Base-by-base conservation (phyloP, 2,888 invertebrate genomes). In the Oasisia sp. region DNA sequence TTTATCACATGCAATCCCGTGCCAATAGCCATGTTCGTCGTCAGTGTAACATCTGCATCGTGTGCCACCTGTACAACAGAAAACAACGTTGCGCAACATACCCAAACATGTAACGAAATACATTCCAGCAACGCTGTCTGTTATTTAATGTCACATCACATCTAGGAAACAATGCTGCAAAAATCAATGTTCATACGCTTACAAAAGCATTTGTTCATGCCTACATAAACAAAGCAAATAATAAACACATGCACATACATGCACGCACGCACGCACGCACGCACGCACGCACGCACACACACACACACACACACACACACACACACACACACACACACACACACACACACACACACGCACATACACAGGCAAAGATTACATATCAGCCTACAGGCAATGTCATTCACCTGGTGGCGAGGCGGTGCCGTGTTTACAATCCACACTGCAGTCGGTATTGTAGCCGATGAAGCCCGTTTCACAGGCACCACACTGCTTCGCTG, bases 381-480 rank as follows among this genome's bases (percentile, higher is more conserved):
- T 27, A 27, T 74, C 27, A 74, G 27, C 1, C 74, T n/a, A 27
- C 74, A 74, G 74, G 14, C 74, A 74, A n/a, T 74, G 74, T 74
- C 74, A 74, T 27, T 50, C 92, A 95, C 95, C 95, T 92, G 93
- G 91, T 38, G 92, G 92, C 38, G 93, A 93, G 32, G 95, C 93
- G 91, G 94, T 93, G 11, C 95, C 95, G 93, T 95, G 94, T 27
- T 94, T 92, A 93, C 95, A 95, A 32, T 94, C 92, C 38, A 93
- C 93, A 50, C 93, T 92, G 93, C 95, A 95, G 50, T 94, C 94
- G 1, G 94, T 94, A 91, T 95, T 94, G 92, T 94, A 94, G 50
- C 95, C 95, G 58, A 95, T 95, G 93, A 94, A 95, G 91, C 93
- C 92, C 5, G 92, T 91, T 89, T 93, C 91, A 92, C 95, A 95